Base-by-base conservation (phyloP, 2,888 invertebrate genomes). In the Rhogogaster chlorosoma region DNA sequence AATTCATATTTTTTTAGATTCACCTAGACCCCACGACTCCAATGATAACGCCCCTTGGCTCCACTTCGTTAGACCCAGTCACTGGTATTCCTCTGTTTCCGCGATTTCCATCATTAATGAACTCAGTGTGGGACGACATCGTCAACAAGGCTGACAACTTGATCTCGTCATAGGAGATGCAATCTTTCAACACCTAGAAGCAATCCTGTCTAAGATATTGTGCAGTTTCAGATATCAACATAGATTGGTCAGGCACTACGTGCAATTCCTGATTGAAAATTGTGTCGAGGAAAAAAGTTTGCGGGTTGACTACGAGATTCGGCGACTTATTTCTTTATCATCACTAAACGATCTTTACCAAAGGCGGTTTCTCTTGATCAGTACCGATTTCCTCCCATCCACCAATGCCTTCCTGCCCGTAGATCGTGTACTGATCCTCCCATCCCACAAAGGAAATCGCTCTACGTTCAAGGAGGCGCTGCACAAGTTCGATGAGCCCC, bases 381-480 rank as follows among this genome's bases (percentile, higher is more conserved):
- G 95, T 95, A 42, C 96, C 96, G 1, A 96, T 94, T n/a, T 91
- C 90, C 87, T 96, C 95, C 96, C 96, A 96, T 0, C 95, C 95
- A 0, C 94, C 94, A 2, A 92, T 90, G 2, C 95, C 95, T 71
- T 53, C 90, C 84, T 93, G 92, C 12, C 94, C 93, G 1, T 95
- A 88, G 2, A 96, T 91, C 85, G 94, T 92, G 90, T 95, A 96
- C 0, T 90, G 89, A 88, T 96, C 96, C 0, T 89, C 85, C 0
- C 90, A 86, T 0, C 94, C 94, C 88, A 94, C 92, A 87, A 96
- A 96, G 0, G 93, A 89, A 0, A 95, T 94, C 0, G 96, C 95
- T 32, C 96, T 91, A 86, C 95, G 95, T 73, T 93, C 94, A 29
- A 96, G 88, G 71, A 96, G 92, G 83, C 96, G 93, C 87, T 96